Conservation (phyloP, 2,113 vertebrate species). For the Pardalotus punctatus region DNA sequence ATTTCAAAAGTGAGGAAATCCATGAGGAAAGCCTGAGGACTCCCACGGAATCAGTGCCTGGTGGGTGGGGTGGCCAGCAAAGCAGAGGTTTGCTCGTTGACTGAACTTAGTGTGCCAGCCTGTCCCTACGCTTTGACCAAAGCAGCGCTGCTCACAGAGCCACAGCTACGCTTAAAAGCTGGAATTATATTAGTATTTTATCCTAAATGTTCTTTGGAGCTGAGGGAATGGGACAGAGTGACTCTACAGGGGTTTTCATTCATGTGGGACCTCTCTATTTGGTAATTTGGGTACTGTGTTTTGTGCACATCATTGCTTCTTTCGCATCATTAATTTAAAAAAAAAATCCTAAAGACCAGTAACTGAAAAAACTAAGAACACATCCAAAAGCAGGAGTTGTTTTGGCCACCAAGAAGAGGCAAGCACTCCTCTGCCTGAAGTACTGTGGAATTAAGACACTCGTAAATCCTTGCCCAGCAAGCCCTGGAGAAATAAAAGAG, state of each 20-base stretch:
- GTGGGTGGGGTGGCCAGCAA: neutral
- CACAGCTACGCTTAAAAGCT: neutral
- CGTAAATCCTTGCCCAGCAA: slow-evolving; percentile 38
- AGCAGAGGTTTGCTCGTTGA: neutral
- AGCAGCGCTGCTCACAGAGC: neutral
- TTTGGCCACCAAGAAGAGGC: neutral
- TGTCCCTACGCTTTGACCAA: neutral
- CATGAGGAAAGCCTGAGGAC: neutral
- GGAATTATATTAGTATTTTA: neutral
- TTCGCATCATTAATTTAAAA: neutral
- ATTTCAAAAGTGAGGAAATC: neutral
- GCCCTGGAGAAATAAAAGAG: slow-evolving; percentile 56
- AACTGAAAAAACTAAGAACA: neutral
- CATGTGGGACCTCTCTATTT: neutral
- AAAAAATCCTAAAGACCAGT: neutral
- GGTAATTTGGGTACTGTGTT: neutral
- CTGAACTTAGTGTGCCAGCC: neutral
- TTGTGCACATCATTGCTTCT: neutral
- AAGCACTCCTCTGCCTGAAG: neutral
- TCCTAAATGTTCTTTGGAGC: neutral
- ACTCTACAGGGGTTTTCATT: neutral
- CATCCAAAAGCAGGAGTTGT: neutral
- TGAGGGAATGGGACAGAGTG: neutral
- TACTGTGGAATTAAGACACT: slow-evolving; percentile 25
- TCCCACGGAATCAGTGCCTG: neutral